Evolutionary conservation across 2,888 invertebrate genomes (phyloP), one percentile per base, ranked within the genome.

Genomic region (Andrena chrysosceles): DNA sequence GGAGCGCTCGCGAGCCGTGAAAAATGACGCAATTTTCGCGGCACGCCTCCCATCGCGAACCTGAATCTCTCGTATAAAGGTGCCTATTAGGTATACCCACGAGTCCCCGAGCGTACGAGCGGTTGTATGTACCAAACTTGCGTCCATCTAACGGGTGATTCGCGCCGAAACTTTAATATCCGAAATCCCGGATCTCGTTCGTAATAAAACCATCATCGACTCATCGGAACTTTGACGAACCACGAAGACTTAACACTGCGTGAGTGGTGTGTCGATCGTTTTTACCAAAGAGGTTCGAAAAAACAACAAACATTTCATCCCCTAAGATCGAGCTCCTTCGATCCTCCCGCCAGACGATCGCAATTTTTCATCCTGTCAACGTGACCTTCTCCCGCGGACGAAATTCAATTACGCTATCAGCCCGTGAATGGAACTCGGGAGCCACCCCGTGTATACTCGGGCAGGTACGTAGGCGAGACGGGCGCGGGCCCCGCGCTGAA

Each of bases 11-110:
- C 83, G 74, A 76, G 82, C 83, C 23, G 87, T 91, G 91, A 91
- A 91, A 90, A 91, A 91, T 91, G 85, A 90, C 86, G 89, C 86
- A 90, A 89, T 87, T 91, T 90, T 91, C 88, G 87, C 85, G 85
- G 87, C 84, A 84, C 84, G 79, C 84, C 85, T 85, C 86, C 87
- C 90, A 91, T 91, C 86, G 89, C 85, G 87, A 86, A 73, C 79
- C 85, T 83, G 86, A 85, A 89, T 91, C 91, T 87, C 81, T 82
- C 74, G 86, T 82, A 88, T 86, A 88, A 86, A 88, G 86, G 73
- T 84, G 75, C 86, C 88, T 88, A 88, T 88, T 88, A 86, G 88
- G 82, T 60, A 76, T 88, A 88, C 72, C 72, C 77, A 70, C 73
- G 72, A 76, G 77, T 78, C 64, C 29, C 62, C 63, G 76, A 71